Base-by-base conservation (phyloP, 2,113 vertebrate species). In the Dromaius novaehollandiae region DNA sequence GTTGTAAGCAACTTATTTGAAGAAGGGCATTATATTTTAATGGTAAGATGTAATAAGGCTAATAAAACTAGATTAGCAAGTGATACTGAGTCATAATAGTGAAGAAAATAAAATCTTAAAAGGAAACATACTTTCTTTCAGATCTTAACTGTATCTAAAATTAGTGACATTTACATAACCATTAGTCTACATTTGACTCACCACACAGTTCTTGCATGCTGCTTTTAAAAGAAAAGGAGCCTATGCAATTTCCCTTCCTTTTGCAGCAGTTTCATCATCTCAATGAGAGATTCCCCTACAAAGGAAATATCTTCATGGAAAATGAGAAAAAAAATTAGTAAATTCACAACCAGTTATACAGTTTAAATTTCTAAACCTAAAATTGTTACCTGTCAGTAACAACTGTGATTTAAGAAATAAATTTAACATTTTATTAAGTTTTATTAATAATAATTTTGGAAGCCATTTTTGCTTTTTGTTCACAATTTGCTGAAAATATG, bases 141-240 rank as follows among this genome's bases (percentile, higher is more conserved):
- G 93, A 96, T 95, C 93, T 89, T 96, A 71, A 91, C 88, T 96
- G 85, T 88, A 96, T 93, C 97, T 96, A 97, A 97, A 96, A 97
- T 96, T 97, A 97, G 97, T 95, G 94, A 88, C 93, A 97, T 97
- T 97, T 97, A 97, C 96, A 96, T 97, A 97, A 97, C 95, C 96
- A 97, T 95, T 96, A 96, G 93, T 96, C 95, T 96, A 96, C 93
- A 86, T 97, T 97, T 96, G 96, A 97, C 95, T 97, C 96, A 97
- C 96, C 95, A 93, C 84, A 95, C 70, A 85, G 91, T 79, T 87
- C 65, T 96, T 88, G 79, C 84, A 86, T 61, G 73, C 51, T 94
- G 96, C 79, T 95, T 97, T 94, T 93, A 89, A 97, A 94, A 96
- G 75, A 55, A 91, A 93, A 96, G 68, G 58, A 96, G 56, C 84